These are phyloP conservation scores for Euclidia mi DNA, from an alignment of 2,888 invertebrate species.

Conservation along the genomic window DNA sequence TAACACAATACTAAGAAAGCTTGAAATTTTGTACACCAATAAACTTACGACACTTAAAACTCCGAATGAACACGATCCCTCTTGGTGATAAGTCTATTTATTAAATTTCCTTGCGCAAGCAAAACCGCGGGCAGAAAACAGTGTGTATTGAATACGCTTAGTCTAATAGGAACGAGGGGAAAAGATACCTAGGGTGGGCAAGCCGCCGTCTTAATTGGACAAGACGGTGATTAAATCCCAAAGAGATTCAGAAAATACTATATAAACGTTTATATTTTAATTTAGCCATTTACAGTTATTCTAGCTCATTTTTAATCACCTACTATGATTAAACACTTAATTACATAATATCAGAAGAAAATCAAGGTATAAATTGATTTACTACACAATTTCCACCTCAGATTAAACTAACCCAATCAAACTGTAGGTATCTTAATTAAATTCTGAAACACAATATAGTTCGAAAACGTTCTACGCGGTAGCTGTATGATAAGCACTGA, in stretches of 20 bases:
- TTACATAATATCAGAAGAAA: constrained; percentile 12
- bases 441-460: constrained; percentile 16
- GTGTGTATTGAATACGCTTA: constrained; percentile 22
- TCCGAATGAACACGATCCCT: background rate
- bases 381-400: constrained; percentile 11
- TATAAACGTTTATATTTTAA: background rate
- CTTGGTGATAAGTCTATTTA: background rate
- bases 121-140: constrained; percentile 11
- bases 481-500: constrained; percentile 2
- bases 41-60: too few species aligned
- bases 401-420: constrained; percentile 24
- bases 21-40: too few species aligned
- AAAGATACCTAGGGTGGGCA: constrained; percentile 10
- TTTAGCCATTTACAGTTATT: background rate
- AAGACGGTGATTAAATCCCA: constrained; percentile 5
- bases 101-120: constrained; percentile 6
- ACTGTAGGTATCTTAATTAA: constrained; percentile 26
- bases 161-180: constrained; percentile 12
- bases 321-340: constrained; percentile 11
- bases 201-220: constrained; percentile 4
- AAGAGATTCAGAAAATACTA: background rate
- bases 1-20: too few species aligned
- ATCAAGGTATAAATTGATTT: constrained; percentile 13
- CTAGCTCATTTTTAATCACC: background rate
- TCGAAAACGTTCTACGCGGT: constrained; percentile 15